These are phyloP conservation scores for Sorex fumeus DNA, from an alignment of 2,113 vertebrate genomes.

Conservation along the genomic window DNA sequence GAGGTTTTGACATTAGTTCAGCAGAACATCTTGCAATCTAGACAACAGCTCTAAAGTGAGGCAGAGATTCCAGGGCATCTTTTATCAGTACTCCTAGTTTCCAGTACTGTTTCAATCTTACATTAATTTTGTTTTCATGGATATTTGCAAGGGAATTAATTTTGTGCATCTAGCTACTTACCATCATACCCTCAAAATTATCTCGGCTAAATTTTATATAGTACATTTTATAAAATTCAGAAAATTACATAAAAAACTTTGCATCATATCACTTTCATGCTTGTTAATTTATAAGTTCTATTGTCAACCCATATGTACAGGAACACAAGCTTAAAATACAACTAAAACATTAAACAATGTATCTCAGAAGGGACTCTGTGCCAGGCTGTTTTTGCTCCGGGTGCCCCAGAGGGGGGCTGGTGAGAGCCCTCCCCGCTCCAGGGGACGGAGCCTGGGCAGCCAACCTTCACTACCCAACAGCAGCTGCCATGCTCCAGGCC, in stretches of 20 bases:
- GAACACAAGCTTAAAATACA: too few species aligned
- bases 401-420: too few species aligned
- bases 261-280: too few species aligned
- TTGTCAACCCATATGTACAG: too few species aligned
- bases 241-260: too few species aligned
- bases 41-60: not conserved
- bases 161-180: not conserved
- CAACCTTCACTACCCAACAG: too few species aligned
- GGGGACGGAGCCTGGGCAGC: too few species aligned
- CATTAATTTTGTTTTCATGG: not conserved
- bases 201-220: slow-evolving; percentile 52
- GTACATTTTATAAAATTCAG: not conserved
- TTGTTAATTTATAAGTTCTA: too few species aligned
- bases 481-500: too few species aligned
- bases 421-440: too few species aligned
- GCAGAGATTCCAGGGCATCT: not conserved
- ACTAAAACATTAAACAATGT: too few species aligned
- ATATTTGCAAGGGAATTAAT: not conserved
- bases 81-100: not conserved
- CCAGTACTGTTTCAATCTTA: not conserved
- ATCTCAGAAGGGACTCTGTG: not conserved
- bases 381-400: too few species aligned
- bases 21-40: not conserved
- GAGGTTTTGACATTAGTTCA: not conserved
- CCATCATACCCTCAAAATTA: not conserved